Base-by-base conservation (phyloP, 2,888 invertebrate genomes). In the Athetis lepigone region DNA sequence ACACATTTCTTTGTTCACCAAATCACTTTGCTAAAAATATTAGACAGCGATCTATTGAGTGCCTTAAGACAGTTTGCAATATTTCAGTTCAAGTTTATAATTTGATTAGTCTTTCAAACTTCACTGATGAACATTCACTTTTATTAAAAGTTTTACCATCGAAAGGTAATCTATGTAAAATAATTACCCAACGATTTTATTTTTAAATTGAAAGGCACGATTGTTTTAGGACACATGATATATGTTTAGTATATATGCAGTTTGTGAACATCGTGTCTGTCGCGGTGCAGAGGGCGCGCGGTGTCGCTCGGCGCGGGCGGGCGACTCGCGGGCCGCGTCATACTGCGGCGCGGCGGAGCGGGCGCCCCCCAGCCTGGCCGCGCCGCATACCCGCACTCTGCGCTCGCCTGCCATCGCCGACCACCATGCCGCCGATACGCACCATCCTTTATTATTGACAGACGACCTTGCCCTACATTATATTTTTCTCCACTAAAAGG, bases 361-460 rank as follows among this genome's bases (percentile, higher is more conserved):
- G 80, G 80, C 80, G 77, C 47, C 84, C 63, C 76, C 67, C 68
- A 70, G 79, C 79, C 82, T 75, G 76, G 64, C 65, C 80, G 81
- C 75, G 81, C 72, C 77, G 79, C 80, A 77, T 78, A 72, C 80
- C 84, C 85, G 84, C 82, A 83, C 85, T 82, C 78, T 77, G 79
- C 83, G 71, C 80, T 79, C 82, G 69, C 78, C 60, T 58, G 36
- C 62, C 80, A 75, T 78, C 77, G 68, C 68, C 73, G 77, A 79
- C 83, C 83, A 81, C 82, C 80, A 81, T 77, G 64, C 77, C 80
- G 61, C 69, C 75, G 70, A 74, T 79, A 89, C 88, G 87, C 89
- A 90, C 92, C 92, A 91, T 92, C 89, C 90, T 90, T 90, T 90
- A 90, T 87, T 92, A 92, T 90, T 88, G 88, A 92, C 90, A 84